These are phyloP conservation scores for Xiphorhynchus erythropygius DNA, from an alignment of 2,797 vertebrate genomes.

Conservation along the genomic window DNA sequence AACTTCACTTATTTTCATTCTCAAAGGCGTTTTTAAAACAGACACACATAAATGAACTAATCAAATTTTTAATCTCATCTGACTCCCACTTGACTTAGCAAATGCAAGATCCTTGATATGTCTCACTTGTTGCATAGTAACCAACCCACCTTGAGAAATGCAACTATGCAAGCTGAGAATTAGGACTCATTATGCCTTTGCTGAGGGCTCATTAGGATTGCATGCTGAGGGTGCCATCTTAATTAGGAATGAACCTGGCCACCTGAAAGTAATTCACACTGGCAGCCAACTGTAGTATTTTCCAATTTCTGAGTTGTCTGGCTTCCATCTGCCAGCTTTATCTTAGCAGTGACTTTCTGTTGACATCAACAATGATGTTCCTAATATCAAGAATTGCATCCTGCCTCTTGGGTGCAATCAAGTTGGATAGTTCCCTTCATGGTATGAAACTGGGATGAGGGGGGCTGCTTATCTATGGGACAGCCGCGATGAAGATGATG, in stretches of 20 bases:
- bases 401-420: slow-evolving; percentile 8
- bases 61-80: slow-evolving; percentile 13
- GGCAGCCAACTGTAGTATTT: slow-evolving; percentile 62
- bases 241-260: slow-evolving; percentile 68
- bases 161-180: slow-evolving; percentile 40
- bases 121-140: slow-evolving; percentile 48
- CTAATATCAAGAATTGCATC: slow-evolving; percentile 2
- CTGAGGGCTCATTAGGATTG: slow-evolving; percentile 53
- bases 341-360: slow-evolving; percentile 32
- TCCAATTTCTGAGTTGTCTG: slow-evolving; percentile 54
- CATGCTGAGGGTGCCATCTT: slow-evolving; percentile 43
- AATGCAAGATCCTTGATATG: background rate
- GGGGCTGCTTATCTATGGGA: background rate
- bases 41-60: background rate
- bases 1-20: background rate
- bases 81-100: slow-evolving; percentile 9
- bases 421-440: background rate
- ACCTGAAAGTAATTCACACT: slow-evolving; percentile 71
- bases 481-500: background rate
- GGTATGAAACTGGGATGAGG: background rate
- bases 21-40: background rate
- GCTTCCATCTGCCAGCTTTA: slow-evolving; percentile 58
- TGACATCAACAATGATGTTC: slow-evolving; percentile 10
- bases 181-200: slow-evolving; percentile 31
- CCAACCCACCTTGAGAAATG: slow-evolving; percentile 9